Conservation (phyloP, 2,888 invertebrate genomes). For the Phortica magna region DNA sequence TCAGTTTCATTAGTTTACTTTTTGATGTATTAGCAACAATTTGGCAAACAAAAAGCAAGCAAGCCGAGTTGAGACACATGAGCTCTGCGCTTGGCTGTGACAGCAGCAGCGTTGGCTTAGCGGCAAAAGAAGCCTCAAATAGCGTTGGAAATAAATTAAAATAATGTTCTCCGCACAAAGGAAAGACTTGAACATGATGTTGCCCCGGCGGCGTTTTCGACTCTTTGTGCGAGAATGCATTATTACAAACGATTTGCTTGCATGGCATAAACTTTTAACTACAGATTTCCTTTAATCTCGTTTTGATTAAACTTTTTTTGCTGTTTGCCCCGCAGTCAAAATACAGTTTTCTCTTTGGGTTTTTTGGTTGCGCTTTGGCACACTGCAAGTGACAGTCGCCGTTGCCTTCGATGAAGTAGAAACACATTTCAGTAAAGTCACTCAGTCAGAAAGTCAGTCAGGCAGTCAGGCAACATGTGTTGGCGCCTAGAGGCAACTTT, state of each 20-base stretch:
- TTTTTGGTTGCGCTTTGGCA: too few relatives aligned
- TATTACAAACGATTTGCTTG: background rate
- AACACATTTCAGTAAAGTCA: background rate
- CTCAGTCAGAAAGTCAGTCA: background rate
- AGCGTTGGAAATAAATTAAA: too few relatives aligned
- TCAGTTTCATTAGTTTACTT: constrained; percentile 18
- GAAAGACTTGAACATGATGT: too few relatives aligned
- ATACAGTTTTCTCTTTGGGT: constrained; percentile 3
- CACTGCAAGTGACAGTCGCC: background rate
- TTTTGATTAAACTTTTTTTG: constrained; percentile 27
- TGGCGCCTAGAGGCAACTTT: constrained; percentile 14
- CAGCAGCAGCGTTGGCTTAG: too few relatives aligned
- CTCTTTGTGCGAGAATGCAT: background rate
- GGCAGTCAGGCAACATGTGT: constrained; percentile 21
- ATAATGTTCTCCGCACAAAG: too few relatives aligned
- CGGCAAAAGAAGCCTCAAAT: too few relatives aligned
- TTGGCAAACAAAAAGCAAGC: background rate
- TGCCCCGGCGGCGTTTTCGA: background rate
- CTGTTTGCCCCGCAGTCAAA: background rate
- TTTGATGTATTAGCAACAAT: constrained; percentile 12
- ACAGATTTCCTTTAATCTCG: constrained; percentile 28
- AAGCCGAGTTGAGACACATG: too few relatives aligned
- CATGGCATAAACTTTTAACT: constrained; percentile 1
- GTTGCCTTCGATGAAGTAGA: constrained; percentile 3
- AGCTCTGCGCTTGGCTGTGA: too few relatives aligned